These are phyloP conservation scores for Drosophila mettleri DNA, from an alignment of 2,888 invertebrate species.

Conservation along the genomic window DNA sequence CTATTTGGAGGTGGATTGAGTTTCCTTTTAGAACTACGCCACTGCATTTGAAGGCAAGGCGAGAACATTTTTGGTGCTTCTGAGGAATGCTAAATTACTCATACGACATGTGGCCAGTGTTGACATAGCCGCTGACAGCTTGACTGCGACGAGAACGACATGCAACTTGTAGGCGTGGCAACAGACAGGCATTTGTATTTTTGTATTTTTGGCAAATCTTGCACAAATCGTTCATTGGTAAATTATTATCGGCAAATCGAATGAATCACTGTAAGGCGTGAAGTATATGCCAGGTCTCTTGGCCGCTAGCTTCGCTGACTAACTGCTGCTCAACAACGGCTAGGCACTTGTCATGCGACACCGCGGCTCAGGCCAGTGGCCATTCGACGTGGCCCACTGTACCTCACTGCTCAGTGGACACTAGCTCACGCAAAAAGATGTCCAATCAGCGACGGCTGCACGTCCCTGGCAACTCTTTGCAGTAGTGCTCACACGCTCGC, in stretches of 20 bases:
- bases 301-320: constrained; percentile 19
- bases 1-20: neutral
- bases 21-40: neutral
- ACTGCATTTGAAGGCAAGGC: constrained; percentile 11
- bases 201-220: constrained; percentile 13
- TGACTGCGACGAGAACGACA: constrained; percentile 21
- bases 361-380: constrained; percentile 1
- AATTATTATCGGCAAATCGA: constrained; percentile 16
- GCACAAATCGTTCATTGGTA: constrained; percentile 15
- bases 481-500: constrained; percentile 53
- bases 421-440: constrained; percentile 27
- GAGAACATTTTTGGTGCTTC: constrained; percentile 55
- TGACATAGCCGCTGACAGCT: constrained; percentile 51
- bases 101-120: constrained; percentile 64
- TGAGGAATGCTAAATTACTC: constrained; percentile 66
- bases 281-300: constrained; percentile 34
- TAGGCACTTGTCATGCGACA: constrained; percentile 48
- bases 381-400: constrained; percentile 30
- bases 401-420: constrained; percentile 3
- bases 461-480: constrained; percentile 10
- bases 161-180: constrained; percentile 32
- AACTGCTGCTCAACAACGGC: constrained; percentile 21
- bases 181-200: constrained; percentile 9
- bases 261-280: constrained; percentile 28
- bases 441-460: constrained; percentile 47